Base-by-base conservation (phyloP, 2,888 invertebrate species). In the Eudasyphora cyanicolor region DNA sequence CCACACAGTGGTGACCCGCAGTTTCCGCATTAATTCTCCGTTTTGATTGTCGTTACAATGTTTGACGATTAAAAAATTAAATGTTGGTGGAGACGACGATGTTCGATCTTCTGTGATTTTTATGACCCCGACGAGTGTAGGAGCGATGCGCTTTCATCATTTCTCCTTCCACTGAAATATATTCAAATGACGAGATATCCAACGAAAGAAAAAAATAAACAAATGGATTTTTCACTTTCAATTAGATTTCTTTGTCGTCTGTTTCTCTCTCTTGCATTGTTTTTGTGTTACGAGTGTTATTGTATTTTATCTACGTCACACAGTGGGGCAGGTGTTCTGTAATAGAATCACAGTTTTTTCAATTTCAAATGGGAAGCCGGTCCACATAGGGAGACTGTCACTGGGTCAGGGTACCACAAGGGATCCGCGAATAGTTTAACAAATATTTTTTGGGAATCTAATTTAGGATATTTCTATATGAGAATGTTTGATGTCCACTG, bases 1-100 rank as follows among this genome's bases (percentile, higher is more conserved):
- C 19, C 12, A 24, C 2, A 64, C 42, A 75, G 74, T 82, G 86
- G 80, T 80, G 76, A 86, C 87, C 87, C 88, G 87, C 87, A 88
- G 86, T 88, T 88, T 87, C 88, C 87, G 76, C 60, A 71, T 42
- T 24, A 12, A 45, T 85, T 74, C 60, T 76, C 42, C 82, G 82
- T 8, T 79, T 73, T 62, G 69, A 24, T 38, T 82, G 54, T 45
- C 17, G 24, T 17, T 60, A 73, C 81, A 76, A 35, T 21, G 21
- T 70, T 17, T 51, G 29, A 21, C 38, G 32, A 29, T 32, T 24
- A 32, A 60, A 60, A 27, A 14, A 4, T 14, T 19, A 7, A 49
- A 60, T 54, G 49, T 69, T 42, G 10, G 54, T 70, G 12, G 17
- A 29, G 29, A 62, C 32, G 32, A 32, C 29, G 17, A 12, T 69